Base-by-base conservation (phyloP, 2,888 invertebrate genomes). In the Sacculina carcini region DNA sequence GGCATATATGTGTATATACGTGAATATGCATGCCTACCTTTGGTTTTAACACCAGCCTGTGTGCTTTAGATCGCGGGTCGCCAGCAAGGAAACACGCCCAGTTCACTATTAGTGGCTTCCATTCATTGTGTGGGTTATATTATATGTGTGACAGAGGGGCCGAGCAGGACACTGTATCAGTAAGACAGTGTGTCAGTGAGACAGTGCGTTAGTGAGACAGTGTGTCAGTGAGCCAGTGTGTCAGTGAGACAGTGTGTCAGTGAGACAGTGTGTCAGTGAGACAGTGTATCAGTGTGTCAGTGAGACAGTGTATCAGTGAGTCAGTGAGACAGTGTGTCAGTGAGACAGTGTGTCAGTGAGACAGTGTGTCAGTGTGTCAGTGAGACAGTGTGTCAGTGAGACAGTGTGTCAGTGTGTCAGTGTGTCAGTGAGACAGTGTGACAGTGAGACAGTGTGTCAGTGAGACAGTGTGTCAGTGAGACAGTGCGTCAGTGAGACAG, bases 1-100 rank as follows among this genome's bases (percentile, higher is more conserved):
- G 39, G 42, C 42, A 50, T 50, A 47, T 50, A 47, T 50, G 42
- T 50, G 42, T 50, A 50, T 50, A 50, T 26, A 50, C 24, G 24
- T 50, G 42, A 42, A 50, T 47, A 50, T 50, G 19, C 7, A 47
- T 4, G 3, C 14, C 42, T 7, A 7, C 40, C 40, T 23, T 7
- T 40, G n/a, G 21, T 7, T 10, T 10, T 10, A 14, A 40, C 6
- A 16, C n/a, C 9, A 10, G 16, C n/a, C 40, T 14, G 21, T n/a
- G n/a, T n/a, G 36, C 16, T 14, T 16, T n/a, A n/a, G 2, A 16
- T n/a, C n/a, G 16, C 36, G 3, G 36, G 36, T n/a, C n/a, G n/a
- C 14, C n/a, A 14, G 14, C n/a, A 14, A 36, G 36, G 36, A n/a
- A 36, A 16, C n/a, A 32, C 36, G 19, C 19, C 48, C 19, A 29